Evolutionary conservation across 1,140 invertebrate genomes (phyloP).

Genomic region (Tetramorium simillimum): DNA sequence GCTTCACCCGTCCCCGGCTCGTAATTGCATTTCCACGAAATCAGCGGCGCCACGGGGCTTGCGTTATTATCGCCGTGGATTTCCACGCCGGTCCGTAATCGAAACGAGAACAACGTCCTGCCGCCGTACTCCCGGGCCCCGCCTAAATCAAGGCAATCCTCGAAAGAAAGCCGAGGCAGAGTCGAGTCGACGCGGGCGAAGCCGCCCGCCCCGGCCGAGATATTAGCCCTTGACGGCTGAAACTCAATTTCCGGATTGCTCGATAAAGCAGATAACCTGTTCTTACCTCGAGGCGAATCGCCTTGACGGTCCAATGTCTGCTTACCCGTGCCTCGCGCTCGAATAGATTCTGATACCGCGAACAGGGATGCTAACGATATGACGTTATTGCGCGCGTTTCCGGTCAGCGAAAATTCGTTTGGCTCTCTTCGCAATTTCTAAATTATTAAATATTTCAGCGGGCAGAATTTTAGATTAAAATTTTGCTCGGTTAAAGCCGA

Average conservation of each 20-base stretch:
- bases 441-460: not conserved
- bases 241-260: conserved; percentile 61
- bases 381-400: not conserved
- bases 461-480: not conserved
- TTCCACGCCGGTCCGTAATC: conserved; percentile 64
- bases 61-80: conserved; percentile 69
- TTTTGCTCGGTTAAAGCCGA: not conserved
- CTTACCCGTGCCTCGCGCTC: conserved; percentile 26
- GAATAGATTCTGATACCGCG: conserved; percentile 32
- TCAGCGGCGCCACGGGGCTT: conserved; percentile 55
- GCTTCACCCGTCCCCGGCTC: conserved; percentile 49
- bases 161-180: conserved; percentile 45
- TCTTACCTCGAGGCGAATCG: conserved; percentile 52
- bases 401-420: conserved; percentile 13
- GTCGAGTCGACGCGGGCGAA: conserved; percentile 21
- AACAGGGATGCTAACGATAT: conserved; percentile 22
- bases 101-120: conserved; percentile 56
- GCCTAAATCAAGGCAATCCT: conserved; percentile 69
- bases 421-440: not conserved
- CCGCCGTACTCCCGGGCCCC: conserved; percentile 20
- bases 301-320: conserved; percentile 48
- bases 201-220: conserved; percentile 45
- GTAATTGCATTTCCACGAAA: conserved; percentile 73
- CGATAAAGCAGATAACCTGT: conserved; percentile 61
- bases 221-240: conserved; percentile 58